A percentile compares a stretch with the other conserved stretches of the same genome.
These are phyloP conservation scores for Drosophila kanekoi DNA, from an alignment of 2,888 invertebrate genomes.

Conservation along the genomic window DNA sequence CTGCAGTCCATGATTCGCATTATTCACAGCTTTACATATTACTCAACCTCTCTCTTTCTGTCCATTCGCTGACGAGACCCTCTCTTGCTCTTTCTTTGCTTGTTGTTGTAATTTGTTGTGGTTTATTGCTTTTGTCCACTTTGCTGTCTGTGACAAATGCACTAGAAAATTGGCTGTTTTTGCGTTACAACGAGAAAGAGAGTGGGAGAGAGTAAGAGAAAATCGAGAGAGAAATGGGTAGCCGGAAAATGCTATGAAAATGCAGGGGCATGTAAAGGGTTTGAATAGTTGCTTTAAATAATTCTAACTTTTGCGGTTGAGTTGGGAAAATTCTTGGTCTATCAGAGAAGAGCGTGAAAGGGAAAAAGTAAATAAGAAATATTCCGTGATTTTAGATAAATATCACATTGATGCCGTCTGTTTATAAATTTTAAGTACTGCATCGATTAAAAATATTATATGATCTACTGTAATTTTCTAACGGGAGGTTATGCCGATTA, in stretches of 20 bases:
- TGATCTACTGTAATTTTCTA: too few species aligned
- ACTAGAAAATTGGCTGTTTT: slow-evolving; percentile 69
- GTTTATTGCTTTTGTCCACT: slow-evolving; percentile 54
- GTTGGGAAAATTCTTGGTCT: background rate
- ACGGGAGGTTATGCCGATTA: too few species aligned
- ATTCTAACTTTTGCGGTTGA: slow-evolving; percentile 1
- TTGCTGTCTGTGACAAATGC: slow-evolving; percentile 63
- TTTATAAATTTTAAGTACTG: too few species aligned
- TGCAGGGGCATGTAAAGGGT: slow-evolving; percentile 7
- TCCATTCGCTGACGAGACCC: background rate
- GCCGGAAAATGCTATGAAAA: slow-evolving; percentile 34
- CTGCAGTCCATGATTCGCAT: slow-evolving; percentile 47
- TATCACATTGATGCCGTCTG: too few species aligned
- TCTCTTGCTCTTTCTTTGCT: background rate
- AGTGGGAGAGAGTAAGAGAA: background rate
- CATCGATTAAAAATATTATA: too few species aligned
- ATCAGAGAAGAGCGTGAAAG: background rate
- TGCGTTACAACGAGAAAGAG: slow-evolving; percentile 6
- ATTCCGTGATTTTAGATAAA: background rate
- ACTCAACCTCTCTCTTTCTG: slow-evolving; percentile 5
- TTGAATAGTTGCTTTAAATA: slow-evolving; percentile 8
- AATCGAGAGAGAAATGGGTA: background rate
- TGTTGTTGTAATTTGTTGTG: slow-evolving; percentile 39
- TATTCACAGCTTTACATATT: slow-evolving; percentile 72
- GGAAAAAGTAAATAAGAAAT: too few species aligned